phyloP scores from a whole-genome alignment of 2,797 vertebrate genomes.

The Centropyge bicolor region DNA sequence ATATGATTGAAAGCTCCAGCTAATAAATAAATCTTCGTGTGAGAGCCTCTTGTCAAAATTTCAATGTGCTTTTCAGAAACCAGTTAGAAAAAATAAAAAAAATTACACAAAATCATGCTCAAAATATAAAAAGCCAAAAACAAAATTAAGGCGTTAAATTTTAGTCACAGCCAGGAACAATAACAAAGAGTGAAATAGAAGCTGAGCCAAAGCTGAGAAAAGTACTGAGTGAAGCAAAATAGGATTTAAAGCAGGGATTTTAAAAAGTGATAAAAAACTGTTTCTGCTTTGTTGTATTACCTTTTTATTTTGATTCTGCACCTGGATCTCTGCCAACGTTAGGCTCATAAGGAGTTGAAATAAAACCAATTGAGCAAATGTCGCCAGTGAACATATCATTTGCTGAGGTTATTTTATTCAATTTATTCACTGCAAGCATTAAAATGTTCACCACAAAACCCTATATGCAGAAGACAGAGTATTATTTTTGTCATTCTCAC shows the following conservation, averaged over 20 bases:
- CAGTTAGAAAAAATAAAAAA: neutral
- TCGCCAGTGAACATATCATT: neutral
- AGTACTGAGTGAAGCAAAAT: neutral
- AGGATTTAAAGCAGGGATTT: neutral
- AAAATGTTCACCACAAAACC: neutral
- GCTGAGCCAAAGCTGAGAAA: neutral
- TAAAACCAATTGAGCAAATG: neutral
- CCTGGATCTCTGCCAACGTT: slow-evolving; percentile 1
- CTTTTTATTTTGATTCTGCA: slow-evolving; percentile 13
- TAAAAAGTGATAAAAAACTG: neutral
- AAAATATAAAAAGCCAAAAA: neutral
- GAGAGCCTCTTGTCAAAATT: neutral
- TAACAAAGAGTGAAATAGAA: neutral
- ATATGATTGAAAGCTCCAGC: neutral
- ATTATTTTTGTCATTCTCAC: slow-evolving; percentile 5
- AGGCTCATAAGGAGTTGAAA: neutral
- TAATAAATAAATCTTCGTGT: neutral
- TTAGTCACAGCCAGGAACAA: slow-evolving; percentile 2
- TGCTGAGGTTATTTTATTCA: slow-evolving; percentile 1
- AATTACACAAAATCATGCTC: neutral
- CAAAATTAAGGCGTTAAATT: neutral
- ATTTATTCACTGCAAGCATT: slow-evolving; percentile 2
- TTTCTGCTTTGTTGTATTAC: neutral
- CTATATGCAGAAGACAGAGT: neutral
- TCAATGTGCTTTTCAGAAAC: neutral